A percentile compares a stretch with the other conserved stretches of the same genome.
phyloP scores from a whole-genome alignment of 2,113 vertebrate genomes.

The Ceratotherium simum region DNA sequence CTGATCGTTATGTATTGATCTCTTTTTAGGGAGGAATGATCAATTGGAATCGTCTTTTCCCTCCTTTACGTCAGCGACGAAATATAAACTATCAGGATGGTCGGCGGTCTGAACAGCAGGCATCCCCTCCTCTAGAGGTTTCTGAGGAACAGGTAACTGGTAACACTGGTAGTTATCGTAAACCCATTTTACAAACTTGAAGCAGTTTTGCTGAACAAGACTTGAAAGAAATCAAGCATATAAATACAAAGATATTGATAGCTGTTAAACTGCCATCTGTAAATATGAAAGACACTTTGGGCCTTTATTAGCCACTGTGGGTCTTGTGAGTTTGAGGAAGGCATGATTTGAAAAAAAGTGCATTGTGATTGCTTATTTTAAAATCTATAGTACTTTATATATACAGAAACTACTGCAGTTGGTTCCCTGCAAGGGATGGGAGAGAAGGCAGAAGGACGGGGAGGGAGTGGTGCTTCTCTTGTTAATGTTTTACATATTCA shows the following conservation, averaged over 20 bases:
- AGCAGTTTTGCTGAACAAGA: neutral
- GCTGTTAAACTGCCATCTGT: neutral
- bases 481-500: neutral
- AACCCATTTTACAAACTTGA: neutral
- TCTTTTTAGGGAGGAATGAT: slow-evolving; percentile 91
- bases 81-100: slow-evolving; percentile 87
- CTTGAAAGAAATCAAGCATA: neutral
- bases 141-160: slow-evolving; percentile 95
- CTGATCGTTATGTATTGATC: slow-evolving; percentile 45
- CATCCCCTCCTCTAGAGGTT: slow-evolving; percentile 88
- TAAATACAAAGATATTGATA: neutral
- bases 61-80: slow-evolving; percentile 91
- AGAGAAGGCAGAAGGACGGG: too few species aligned
- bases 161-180: neutral
- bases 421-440: neutral
- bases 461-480: neutral
- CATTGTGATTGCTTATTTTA: neutral
- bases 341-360: neutral
- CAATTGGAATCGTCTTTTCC: slow-evolving; percentile 96
- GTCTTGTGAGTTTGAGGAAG: neutral
- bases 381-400: neutral
- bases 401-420: neutral
- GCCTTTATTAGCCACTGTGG: neutral
- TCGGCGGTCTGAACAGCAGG: slow-evolving; percentile 85
- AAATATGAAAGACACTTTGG: neutral